Evolutionary conservation across 2,888 invertebrate species (phyloP).

Genomic region (Mamestra brassicae): DNA sequence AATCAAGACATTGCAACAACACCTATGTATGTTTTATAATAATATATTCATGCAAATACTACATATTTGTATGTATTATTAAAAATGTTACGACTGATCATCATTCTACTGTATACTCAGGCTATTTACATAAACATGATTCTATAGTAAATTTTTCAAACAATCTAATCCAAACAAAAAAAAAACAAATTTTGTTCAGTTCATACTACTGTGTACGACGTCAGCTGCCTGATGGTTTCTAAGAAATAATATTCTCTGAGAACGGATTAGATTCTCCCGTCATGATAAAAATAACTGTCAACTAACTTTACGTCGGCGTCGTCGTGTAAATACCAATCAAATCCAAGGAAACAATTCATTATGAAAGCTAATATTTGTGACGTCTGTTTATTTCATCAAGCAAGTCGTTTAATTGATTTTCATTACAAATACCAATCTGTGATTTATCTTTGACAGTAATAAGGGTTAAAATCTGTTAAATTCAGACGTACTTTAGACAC

Average conservation of each 20-base stretch:
- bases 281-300: slow-evolving; percentile 7
- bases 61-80: no score
- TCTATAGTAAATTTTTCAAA: no score
- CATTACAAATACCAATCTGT: slow-evolving; percentile 1
- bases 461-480: neutral
- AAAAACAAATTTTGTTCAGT: neutral
- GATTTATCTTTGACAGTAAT: neutral
- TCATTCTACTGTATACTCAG: no score
- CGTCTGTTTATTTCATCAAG: slow-evolving; percentile 4
- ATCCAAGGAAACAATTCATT: slow-evolving; percentile 6
- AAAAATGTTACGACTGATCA: no score
- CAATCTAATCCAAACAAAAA: neutral
- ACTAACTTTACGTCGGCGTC: neutral
- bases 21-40: no score
- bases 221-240: neutral
- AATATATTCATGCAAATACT: no score
- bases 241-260: neutral
- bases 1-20: no score
- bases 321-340: slow-evolving; percentile 4
- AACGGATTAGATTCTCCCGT: neutral
- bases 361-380: slow-evolving; percentile 19
- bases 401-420: slow-evolving; percentile 1
- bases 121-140: no score
- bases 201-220: slow-evolving; percentile 1
- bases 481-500: neutral